phyloP scores from a whole-genome alignment of 2,113 vertebrate species.

The Pangasianodon hypophthalmus region DNA sequence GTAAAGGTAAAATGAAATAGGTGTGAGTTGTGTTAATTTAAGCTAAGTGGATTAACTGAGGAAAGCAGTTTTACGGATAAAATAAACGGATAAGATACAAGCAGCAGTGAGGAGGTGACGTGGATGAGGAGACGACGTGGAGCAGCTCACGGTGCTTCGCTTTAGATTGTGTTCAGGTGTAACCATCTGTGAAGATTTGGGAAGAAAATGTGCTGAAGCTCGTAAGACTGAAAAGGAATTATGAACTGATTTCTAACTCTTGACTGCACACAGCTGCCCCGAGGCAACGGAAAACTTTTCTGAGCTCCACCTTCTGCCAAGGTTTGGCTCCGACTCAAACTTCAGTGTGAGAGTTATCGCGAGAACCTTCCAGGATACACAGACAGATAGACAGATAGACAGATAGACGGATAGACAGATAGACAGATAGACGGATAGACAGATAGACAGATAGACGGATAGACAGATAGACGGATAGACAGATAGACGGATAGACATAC shows the following conservation, averaged over 20 bases:
- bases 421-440: neutral
- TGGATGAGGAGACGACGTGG: neutral
- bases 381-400: fast-evolving
- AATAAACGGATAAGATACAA: neutral
- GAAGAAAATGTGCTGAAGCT: neutral
- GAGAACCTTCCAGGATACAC: neutral
- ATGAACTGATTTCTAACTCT: neutral
- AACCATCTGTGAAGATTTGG: neutral
- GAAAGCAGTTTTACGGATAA: neutral
- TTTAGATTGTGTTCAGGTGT: neutral
- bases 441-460: neutral
- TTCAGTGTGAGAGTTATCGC: neutral
- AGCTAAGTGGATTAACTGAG: neutral
- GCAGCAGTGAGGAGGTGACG: neutral
- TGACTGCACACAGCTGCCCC: neutral
- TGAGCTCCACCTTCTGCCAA: neutral
- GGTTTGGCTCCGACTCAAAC: neutral
- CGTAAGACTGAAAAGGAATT: neutral
- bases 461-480: neutral
- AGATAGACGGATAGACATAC: neutral
- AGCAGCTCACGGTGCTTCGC: neutral
- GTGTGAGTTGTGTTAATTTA: neutral
- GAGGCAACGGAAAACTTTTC: neutral
- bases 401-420: neutral
- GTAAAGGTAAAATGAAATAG: neutral